Evolutionary conservation across 2,888 invertebrate species (phyloP), one percentile per base, ranked within the genome.

Genomic region (Drosophila ustulata): DNA sequence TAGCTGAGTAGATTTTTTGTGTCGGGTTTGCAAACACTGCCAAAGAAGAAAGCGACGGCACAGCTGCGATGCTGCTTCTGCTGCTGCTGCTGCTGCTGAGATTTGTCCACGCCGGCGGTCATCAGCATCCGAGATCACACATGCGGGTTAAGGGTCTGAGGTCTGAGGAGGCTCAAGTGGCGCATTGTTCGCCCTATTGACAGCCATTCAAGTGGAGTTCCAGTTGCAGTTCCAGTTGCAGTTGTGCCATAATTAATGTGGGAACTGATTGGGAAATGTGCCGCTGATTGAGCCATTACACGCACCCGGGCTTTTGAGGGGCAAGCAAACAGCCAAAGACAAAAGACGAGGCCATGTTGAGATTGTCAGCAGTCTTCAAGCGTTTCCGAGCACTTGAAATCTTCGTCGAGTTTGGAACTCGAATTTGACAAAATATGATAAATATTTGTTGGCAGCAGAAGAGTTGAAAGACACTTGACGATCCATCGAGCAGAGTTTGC

Each of bases 201-300:
- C 78, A 69, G 80, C 65, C 76, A 74, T 82, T 84, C 78, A 82
- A 84, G 83, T 84, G 88, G 80, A 88, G 71, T 78, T 85, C 86
- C 61, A 53, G 59, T 34, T 28, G 11, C 49, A 46, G 37, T 53
- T n/a, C 8, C 39, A 23, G 25, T 13, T 67, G 50, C 76, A 88
- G 88, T 86, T 87, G 89, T 83, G 65, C 66, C 78, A 76, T 88
- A 86, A 86, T 86, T 86, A 86, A 88, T 86, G 85, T 86, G 85
- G 87, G 85, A 86, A 86, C 72, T 68, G 73, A 76, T 80, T 74
- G 76, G 75, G 62, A 68, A 80, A 80, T 75, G 64, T 63, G 70
- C 66, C 39, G 85, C 61, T 80, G 88, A 83, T 83, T 88, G 83
- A 88, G 82, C 78, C 59, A 84, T 79, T 66, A 78, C 80, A 75